Conservation (phyloP, 2,888 invertebrate species). For the Euclidia mi region DNA sequence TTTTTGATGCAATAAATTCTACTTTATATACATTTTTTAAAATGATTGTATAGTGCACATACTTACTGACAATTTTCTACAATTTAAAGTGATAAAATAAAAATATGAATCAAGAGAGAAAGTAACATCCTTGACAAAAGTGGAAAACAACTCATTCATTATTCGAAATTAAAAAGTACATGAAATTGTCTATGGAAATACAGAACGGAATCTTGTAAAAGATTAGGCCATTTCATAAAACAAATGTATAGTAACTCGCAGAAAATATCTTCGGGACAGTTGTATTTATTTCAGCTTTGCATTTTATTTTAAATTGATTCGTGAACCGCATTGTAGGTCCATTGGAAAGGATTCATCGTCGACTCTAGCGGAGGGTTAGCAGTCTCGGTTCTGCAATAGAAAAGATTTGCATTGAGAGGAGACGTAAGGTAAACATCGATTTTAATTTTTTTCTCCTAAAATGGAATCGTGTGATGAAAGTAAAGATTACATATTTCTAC, state of each 20-base stretch:
- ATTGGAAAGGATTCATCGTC: conserved; percentile 86
- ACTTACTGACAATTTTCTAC: not conserved
- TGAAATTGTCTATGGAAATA: conserved; percentile 87
- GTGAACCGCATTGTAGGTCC: conserved; percentile 86
- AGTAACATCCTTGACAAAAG: conserved; percentile 67
- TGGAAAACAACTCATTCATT: conserved; percentile 75
- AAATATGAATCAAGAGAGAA: conserved; percentile 45
- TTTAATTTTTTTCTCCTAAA: conserved; percentile 84
- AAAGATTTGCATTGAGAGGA: conserved; percentile 89
- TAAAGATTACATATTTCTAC: conserved; percentile 63
- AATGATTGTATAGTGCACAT: not conserved
- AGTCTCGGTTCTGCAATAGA: conserved; percentile 88
- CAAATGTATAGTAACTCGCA: conserved; percentile 91
- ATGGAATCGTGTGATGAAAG: conserved; percentile 77
- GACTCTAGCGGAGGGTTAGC: conserved; percentile 88
- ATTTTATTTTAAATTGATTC: conserved; percentile 89
- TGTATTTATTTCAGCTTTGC: conserved; percentile 90
- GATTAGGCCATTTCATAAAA: conserved; percentile 91
- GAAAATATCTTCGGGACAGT: conserved; percentile 90
- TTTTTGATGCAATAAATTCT: conserved; percentile 3
- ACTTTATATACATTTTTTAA: not conserved
- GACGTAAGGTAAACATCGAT: conserved; percentile 91
- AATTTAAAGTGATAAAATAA: conserved; percentile 5
- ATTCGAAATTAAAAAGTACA: conserved; percentile 83
- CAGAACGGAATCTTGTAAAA: conserved; percentile 90